Evolutionary conservation across 2,888 invertebrate species (phyloP).

Genomic region (Ormyrus thymus): DNA sequence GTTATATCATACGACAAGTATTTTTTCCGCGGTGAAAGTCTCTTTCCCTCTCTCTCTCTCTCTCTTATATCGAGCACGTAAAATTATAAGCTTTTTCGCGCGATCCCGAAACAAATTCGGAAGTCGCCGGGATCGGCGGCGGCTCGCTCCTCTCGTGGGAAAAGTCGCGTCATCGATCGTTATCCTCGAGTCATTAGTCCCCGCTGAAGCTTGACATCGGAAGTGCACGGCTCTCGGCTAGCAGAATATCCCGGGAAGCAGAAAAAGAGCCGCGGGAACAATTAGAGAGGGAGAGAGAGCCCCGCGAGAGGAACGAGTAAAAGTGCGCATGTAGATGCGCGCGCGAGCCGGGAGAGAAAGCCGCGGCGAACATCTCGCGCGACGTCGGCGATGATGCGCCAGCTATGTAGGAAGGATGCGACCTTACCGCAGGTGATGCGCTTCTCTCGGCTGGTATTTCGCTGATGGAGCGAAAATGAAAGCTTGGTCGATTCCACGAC

Average conservation of each 20-base stretch:
- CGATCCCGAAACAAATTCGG: constrained; percentile 4
- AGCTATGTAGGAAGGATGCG: neutral
- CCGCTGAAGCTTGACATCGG: constrained; percentile 5
- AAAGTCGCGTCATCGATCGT: neutral
- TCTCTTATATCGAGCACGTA: too few species aligned
- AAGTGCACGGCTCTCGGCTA: neutral
- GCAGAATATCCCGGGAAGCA: neutral
- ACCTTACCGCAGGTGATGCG: constrained; percentile 38
- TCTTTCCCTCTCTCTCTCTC: too few species aligned
- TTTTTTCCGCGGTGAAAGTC: constrained; percentile 46
- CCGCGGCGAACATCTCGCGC: constrained; percentile 14
- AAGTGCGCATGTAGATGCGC: constrained; percentile 18
- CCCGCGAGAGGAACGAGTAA: constrained; percentile 1
- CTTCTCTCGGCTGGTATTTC: neutral
- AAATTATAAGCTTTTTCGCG: neutral
- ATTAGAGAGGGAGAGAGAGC: constrained; percentile 39
- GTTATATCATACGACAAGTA: constrained; percentile 41
- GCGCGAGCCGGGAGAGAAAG: constrained; percentile 42
- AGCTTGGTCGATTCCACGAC: too few species aligned
- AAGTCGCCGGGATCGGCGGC: neutral
- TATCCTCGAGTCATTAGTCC: constrained; percentile 19
- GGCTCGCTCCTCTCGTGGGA: too few species aligned
- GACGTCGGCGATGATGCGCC: constrained; percentile 2
- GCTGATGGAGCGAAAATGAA: too few species aligned
- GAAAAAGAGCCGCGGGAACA: constrained; percentile 19